Evolutionary conservation across 2,113 vertebrate species (phyloP).

Genomic region (Pipra filicauda): DNA sequence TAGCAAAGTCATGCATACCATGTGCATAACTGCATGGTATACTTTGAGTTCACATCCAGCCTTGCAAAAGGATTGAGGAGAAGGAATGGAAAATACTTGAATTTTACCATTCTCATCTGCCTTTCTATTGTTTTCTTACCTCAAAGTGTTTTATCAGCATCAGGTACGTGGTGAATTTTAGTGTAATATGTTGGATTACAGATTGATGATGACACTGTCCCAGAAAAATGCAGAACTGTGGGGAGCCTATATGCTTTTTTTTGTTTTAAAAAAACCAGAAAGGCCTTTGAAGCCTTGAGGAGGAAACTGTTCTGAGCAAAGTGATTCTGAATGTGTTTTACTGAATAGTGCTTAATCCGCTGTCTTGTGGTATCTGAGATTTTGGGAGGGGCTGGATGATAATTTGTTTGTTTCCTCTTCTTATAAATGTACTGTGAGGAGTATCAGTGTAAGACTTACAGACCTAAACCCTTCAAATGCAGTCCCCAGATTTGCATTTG

Average conservation of each 20-base stretch:
- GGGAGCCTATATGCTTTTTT: neutral
- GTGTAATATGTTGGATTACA: neutral
- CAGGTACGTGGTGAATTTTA: neutral
- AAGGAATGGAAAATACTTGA: neutral
- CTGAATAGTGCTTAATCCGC: neutral
- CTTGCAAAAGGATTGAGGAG: neutral
- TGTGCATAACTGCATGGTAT: neutral
- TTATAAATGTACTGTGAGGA: neutral
- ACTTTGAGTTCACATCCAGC: neutral
- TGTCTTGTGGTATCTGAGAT: neutral
- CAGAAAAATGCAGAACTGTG: neutral
- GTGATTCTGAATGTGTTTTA: neutral
- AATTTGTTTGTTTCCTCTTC: neutral
- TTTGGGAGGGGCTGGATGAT: neutral
- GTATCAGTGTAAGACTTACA: rapidly evolving
- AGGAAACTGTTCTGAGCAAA: neutral
- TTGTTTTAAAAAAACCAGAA: neutral
- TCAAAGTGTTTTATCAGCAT: neutral
- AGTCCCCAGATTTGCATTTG: neutral
- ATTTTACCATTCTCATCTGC: neutral
- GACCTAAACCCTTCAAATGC: neutral
- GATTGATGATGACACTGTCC: neutral
- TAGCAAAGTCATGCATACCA: neutral
- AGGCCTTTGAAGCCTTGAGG: neutral
- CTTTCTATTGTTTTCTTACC: neutral